Conservation (phyloP, 64 coral and sea anemone genomes). For the Exaiptasia diaphana region DNA sequence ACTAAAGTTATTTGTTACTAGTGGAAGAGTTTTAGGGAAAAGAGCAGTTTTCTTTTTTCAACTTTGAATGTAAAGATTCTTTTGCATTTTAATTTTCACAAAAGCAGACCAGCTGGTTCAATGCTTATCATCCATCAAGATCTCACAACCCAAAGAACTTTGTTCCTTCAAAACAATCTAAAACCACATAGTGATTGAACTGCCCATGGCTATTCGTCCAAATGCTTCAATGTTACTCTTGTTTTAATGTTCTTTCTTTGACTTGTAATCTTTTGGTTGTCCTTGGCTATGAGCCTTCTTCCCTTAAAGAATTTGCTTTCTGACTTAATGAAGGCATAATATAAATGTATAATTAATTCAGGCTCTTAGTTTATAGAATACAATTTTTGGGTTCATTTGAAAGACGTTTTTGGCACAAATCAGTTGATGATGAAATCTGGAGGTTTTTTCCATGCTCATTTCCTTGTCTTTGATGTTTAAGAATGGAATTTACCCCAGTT, state of each 20-base stretch:
- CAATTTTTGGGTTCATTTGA: too few relatives aligned
- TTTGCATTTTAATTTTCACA: slow-evolving; percentile 3
- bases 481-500: too few relatives aligned
- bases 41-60: background rate
- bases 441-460: too few relatives aligned
- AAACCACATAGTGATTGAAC: background rate
- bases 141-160: slow-evolving; percentile 4
- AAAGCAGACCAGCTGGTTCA: background rate
- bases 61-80: background rate
- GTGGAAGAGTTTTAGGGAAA: background rate
- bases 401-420: too few relatives aligned
- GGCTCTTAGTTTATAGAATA: too few relatives aligned
- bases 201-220: too few relatives aligned
- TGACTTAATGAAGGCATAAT: too few relatives aligned
- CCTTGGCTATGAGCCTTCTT: background rate
- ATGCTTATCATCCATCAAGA: background rate
- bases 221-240: too few relatives aligned
- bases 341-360: too few relatives aligned
- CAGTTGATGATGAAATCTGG: too few relatives aligned
- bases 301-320: background rate
- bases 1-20: too few relatives aligned
- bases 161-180: background rate
- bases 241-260: background rate
- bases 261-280: background rate
- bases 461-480: too few relatives aligned